Conservation (phyloP, 2,888 invertebrate species). For the Heliconius charithonia region DNA sequence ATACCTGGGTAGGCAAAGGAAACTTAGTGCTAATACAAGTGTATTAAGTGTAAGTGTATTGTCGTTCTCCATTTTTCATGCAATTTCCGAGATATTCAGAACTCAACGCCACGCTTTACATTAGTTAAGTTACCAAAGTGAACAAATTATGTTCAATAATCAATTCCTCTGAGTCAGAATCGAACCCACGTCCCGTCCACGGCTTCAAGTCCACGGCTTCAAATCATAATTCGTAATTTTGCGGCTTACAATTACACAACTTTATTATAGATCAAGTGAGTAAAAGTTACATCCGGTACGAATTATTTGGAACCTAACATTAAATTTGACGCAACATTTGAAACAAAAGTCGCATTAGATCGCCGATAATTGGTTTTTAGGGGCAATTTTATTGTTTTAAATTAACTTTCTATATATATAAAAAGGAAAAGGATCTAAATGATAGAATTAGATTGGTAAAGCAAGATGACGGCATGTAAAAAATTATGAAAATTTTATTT, state of each 20-base stretch:
- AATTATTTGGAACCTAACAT: conserved; percentile 28
- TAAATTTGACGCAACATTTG: conserved; percentile 3
- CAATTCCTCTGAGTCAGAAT: not conserved
- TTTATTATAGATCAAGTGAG: conserved; percentile 10
- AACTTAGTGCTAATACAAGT: no score
- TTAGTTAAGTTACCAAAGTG: no score
- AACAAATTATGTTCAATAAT: no score
- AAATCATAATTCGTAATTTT: conserved; percentile 25
- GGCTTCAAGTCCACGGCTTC: no score
- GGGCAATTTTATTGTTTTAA: not conserved
- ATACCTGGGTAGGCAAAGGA: no score
- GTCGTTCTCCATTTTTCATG: no score
- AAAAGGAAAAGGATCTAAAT: not conserved
- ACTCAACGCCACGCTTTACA: no score
- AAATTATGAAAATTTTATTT: not conserved
- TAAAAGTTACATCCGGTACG: conserved; percentile 36
- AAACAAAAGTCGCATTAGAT: conserved; percentile 3
- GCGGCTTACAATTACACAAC: conserved; percentile 37
- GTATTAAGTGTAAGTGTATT: no score
- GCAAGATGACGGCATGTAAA: not conserved
- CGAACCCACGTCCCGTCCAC: not conserved
- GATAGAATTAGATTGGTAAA: not conserved
- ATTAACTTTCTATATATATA: not conserved
- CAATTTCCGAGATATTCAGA: no score
- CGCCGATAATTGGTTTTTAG: not conserved